Evolutionary conservation across 2,888 invertebrate species (phyloP).

Genomic region (Leucania comma): DNA sequence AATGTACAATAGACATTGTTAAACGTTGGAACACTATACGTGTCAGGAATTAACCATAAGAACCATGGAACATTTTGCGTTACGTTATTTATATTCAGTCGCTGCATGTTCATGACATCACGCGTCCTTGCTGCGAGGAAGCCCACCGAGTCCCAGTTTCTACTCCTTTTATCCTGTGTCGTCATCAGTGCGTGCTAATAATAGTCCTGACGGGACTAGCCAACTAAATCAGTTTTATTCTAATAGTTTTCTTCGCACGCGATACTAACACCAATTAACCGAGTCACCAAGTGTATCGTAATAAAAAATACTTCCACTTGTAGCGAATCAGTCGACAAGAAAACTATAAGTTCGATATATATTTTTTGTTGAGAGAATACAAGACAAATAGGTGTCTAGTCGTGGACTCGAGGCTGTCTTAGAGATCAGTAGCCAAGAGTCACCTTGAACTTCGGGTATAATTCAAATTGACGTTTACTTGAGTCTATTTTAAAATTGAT

Average conservation of each 20-base stretch:
- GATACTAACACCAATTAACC: constrained; percentile 68
- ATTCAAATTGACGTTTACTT: constrained; percentile 76
- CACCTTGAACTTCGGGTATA: constrained; percentile 84
- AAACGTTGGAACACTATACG: constrained; percentile 78
- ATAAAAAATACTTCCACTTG: constrained; percentile 69
- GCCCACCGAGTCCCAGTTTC: constrained; percentile 84
- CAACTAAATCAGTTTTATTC: constrained; percentile 65
- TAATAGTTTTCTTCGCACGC: constrained; percentile 55
- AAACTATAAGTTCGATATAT: constrained; percentile 57
- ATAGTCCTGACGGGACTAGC: constrained; percentile 75
- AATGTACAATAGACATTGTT: constrained; percentile 73
- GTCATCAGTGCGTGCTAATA: constrained; percentile 81
- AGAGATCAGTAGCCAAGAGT: constrained; percentile 67
- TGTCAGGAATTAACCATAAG: constrained; percentile 77
- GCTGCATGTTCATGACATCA: constrained; percentile 84
- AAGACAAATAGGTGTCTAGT: constrained; percentile 63
- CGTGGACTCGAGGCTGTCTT: constrained; percentile 59
- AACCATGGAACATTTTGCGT: constrained; percentile 74
- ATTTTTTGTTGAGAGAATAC: constrained; percentile 67
- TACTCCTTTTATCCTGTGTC: constrained; percentile 87
- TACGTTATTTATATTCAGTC: constrained; percentile 80
- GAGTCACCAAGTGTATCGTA: constrained; percentile 66
- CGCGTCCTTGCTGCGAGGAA: constrained; percentile 87
- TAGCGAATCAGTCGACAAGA: constrained; percentile 46
- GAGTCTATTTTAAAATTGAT: constrained; percentile 72